Conservation (phyloP, 2,888 invertebrate genomes). For the Drosophila borborema region DNA sequence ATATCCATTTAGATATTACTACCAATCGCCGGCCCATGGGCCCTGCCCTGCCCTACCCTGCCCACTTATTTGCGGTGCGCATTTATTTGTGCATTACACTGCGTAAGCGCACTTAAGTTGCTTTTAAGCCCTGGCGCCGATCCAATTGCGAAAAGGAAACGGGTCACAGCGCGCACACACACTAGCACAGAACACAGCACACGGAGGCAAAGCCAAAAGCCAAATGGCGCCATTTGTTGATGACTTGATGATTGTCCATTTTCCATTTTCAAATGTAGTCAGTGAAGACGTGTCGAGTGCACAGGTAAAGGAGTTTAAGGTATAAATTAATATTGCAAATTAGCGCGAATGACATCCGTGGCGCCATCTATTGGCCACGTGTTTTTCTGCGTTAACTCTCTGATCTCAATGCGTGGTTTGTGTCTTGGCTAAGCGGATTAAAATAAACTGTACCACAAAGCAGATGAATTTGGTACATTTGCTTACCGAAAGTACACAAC, state of each 20-base stretch:
- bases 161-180: slow-evolving; percentile 26
- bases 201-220: slow-evolving; percentile 32
- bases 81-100: slow-evolving; percentile 78
- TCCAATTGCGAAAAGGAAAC: slow-evolving; percentile 74
- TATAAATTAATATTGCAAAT: background rate
- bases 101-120: slow-evolving; percentile 76
- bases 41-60: background rate
- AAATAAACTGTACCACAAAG: background rate
- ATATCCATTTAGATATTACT: slow-evolving; percentile 77
- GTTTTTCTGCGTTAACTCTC: background rate
- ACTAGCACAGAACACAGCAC: slow-evolving; percentile 16
- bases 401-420: slow-evolving; percentile 36
- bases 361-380: slow-evolving; percentile 51
- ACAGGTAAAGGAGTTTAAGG: slow-evolving; percentile 15
- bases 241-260: slow-evolving; percentile 53
- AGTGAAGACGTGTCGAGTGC: slow-evolving; percentile 17
- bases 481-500: background rate
- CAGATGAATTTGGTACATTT: slow-evolving; percentile 11
- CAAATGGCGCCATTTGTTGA: slow-evolving; percentile 61
- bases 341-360: slow-evolving; percentile 6
- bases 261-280: slow-evolving; percentile 17
- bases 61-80: slow-evolving; percentile 54
- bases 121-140: slow-evolving; percentile 81
- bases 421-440: slow-evolving; percentile 32
- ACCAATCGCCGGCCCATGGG: slow-evolving; percentile 55